Evolutionary conservation across 2,888 invertebrate species (phyloP), one percentile per base, ranked within the genome.

Genomic region (Hirtodrosophila confusa): DNA sequence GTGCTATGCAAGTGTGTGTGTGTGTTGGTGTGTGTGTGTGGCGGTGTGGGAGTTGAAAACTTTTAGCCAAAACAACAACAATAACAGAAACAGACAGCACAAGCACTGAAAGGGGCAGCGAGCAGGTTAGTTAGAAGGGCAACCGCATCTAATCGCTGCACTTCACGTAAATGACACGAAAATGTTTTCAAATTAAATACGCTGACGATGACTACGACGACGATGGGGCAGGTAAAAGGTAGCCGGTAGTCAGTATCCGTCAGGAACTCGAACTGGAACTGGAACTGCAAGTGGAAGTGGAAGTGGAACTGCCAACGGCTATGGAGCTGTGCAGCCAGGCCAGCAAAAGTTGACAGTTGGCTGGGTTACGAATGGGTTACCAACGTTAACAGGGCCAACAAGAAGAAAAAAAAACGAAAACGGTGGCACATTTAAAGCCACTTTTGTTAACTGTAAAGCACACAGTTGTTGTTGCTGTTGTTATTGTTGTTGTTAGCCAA

Each of bases 121-220:
- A 31, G 29, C 37, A 35, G 43, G 35, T 45, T 33, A 39, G 36
- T 40, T 37, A 51, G 48, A 50, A 53, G 29, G 61, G 86, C 70
- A 70, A 70, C 69, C 75, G 69, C 75, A 74, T 80, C 68, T 69
- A 72, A 82, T 73, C 80, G 78, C 78, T 74, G 78, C 80, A 80
- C 78, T 77, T 78, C 71, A 86, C 71, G 69, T 69, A 80, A 76
- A 75, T 82, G 83, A 72, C 79, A 78, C 79, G 75, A 78, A 78
- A 82, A 78, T 82, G 79, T 78, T 82, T 72, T 79, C 69, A 72
- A 79, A 79, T 79, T 75, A 82, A 75, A 82, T 69, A 63, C 66
- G 61, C 23, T 48, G 63, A 64, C 65, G 57, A 62, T 64, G 40
- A 65, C 43, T 37, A 62, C 57, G 56, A 41, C 36, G 57, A 55